phyloP scores from a whole-genome alignment of 1,140 invertebrate species.

The Apolygus lucorum region DNA sequence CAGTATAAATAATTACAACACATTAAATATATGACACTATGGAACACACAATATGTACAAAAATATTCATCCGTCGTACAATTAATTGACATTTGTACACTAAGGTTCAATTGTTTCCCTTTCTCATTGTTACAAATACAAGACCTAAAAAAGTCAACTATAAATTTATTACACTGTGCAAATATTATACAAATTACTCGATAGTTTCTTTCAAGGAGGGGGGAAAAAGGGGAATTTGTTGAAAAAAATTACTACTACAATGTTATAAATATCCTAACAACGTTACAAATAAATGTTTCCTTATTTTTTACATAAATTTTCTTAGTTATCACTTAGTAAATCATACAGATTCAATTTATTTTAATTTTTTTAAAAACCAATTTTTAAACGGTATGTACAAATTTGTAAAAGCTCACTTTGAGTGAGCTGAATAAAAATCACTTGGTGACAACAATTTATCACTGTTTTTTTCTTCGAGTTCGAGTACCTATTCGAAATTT shows the following conservation, averaged over 20 bases:
- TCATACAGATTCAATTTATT: constrained; percentile 1
- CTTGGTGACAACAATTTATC: constrained; percentile 33
- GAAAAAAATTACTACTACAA: not conserved
- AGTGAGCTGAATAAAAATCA: constrained; percentile 31
- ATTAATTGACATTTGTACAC: constrained; percentile 47
- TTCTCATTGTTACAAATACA: constrained; percentile 19
- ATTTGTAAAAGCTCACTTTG: constrained; percentile 28
- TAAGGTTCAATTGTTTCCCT: constrained; percentile 35
- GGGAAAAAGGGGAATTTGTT: not conserved
- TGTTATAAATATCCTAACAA: constrained; percentile 25
- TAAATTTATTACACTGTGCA: constrained; percentile 35
- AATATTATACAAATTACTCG: constrained; percentile 32
- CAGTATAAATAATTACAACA: constrained; percentile 32
- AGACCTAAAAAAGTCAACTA: not conserved
- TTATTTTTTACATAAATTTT: constrained; percentile 25
- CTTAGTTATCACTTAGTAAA: constrained; percentile 28
- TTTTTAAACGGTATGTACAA: constrained; percentile 14
- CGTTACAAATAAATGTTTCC: constrained; percentile 29
- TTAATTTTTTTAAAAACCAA: constrained; percentile 21
- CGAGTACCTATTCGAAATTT: constrained; percentile 19
- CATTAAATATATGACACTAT: constrained; percentile 29
- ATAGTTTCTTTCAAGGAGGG: not conserved
- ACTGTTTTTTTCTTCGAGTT: constrained; percentile 6
- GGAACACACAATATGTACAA: constrained; percentile 43
- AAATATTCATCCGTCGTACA: constrained; percentile 43